A percentile compares a stretch with the other conserved stretches of the same genome.
Evolutionary conservation across 2,797 vertebrate genomes (phyloP).

Genomic region (Falco naumanni): DNA sequence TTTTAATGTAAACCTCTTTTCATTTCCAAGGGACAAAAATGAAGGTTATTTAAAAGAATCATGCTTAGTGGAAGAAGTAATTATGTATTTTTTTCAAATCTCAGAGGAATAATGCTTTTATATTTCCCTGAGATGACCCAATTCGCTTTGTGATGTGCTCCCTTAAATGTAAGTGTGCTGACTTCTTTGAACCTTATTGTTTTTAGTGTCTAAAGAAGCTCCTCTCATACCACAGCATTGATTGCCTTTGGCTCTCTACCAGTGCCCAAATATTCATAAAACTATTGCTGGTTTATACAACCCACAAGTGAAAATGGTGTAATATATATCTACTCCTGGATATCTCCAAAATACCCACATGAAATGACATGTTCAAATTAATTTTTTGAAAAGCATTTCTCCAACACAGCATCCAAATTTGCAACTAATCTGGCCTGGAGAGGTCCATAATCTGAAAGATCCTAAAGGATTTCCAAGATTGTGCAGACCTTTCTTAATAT

Average conservation of each 20-base stretch:
- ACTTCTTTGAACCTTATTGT: slow-evolving; percentile 60
- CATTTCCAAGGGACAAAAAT: slow-evolving; percentile 79
- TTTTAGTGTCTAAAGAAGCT: slow-evolving; percentile 55
- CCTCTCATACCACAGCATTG: not conserved
- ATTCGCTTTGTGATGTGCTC: slow-evolving; percentile 62
- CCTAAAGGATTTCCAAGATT: not conserved
- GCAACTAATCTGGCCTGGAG: not conserved
- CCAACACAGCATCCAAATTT: not conserved
- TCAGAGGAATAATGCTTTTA: slow-evolving; percentile 75
- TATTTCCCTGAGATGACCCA: slow-evolving; percentile 75
- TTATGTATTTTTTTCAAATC: slow-evolving; percentile 77
- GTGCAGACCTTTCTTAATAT: not conserved
- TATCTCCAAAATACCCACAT: not conserved
- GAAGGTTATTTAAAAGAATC: slow-evolving; percentile 82
- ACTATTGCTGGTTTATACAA: not conserved
- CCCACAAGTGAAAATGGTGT: slow-evolving; percentile 2
- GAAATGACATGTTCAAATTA: not conserved
- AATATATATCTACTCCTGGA: not conserved
- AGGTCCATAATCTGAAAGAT: not conserved
- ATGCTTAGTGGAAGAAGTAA: slow-evolving; percentile 78
- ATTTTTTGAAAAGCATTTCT: not conserved
- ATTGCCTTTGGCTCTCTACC: slow-evolving; percentile 37
- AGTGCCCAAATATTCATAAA: slow-evolving; percentile 15
- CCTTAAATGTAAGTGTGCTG: slow-evolving; percentile 65
- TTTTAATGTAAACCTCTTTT: slow-evolving; percentile 82